These are phyloP conservation scores for Pyrrhosoma nymphula DNA, from an alignment of 2,888 invertebrate species.

Conservation along the genomic window DNA sequence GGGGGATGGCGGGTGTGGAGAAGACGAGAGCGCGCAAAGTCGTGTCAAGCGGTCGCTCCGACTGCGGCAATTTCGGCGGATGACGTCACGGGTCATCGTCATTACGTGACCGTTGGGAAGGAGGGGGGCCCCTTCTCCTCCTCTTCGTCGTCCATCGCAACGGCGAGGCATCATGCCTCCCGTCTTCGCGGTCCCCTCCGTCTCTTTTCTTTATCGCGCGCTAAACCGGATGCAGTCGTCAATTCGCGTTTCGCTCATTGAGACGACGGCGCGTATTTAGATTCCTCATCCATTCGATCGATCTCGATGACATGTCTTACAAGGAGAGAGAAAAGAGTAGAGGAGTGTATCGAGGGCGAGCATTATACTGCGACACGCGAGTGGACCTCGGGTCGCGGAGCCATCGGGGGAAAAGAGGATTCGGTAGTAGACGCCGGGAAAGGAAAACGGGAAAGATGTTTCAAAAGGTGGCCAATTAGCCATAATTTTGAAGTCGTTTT, in stretches of 20 bases:
- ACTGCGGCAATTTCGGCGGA: background rate
- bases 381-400: background rate
- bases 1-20: too few relatives aligned
- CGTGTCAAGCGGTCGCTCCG: background rate
- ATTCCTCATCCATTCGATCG: background rate
- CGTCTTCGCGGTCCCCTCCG: background rate
- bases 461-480: background rate
- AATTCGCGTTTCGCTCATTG: background rate
- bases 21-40: background rate
- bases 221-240: slow-evolving; percentile 12
- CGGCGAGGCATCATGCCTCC: background rate
- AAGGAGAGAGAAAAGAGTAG: background rate
- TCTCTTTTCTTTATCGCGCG: background rate
- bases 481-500: background rate
- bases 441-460: background rate
- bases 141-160: background rate
- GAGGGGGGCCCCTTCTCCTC: background rate
- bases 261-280: background rate
- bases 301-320: background rate
- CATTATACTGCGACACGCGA: background rate
- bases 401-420: background rate
- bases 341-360: background rate
- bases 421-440: too few relatives aligned
- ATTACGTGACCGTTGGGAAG: background rate
- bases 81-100: slow-evolving; percentile 21